Conservation (phyloP, 1,140 invertebrate genomes). For the Calliopsis andreniformis region DNA sequence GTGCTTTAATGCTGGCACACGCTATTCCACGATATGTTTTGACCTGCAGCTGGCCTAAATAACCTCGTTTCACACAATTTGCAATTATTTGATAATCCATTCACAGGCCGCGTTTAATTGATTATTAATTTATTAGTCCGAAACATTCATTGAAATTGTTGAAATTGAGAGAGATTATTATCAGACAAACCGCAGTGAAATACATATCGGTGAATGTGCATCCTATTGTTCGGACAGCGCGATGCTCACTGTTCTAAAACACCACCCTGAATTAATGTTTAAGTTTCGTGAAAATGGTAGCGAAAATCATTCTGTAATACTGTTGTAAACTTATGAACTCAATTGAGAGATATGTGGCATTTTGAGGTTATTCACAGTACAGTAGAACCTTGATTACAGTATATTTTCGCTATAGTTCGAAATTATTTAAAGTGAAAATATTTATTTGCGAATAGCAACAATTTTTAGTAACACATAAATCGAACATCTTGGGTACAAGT, state of each 20-base stretch:
- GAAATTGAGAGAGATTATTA: conserved; percentile 35
- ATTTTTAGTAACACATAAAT: too few relatives aligned
- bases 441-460: too few relatives aligned
- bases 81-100: conserved; percentile 45
- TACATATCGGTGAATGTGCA: background rate
- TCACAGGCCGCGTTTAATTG: conserved; percentile 35
- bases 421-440: too few relatives aligned
- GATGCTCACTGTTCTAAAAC: conserved; percentile 2
- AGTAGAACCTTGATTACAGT: too few relatives aligned
- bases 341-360: background rate
- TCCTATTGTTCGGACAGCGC: conserved; percentile 13
- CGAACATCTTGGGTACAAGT: too few relatives aligned
- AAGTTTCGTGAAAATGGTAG: background rate
- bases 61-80: conserved; percentile 34
- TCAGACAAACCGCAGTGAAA: background rate
- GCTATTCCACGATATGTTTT: conserved; percentile 1
- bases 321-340: background rate
- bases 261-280: conserved; percentile 17
- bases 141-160: conserved; percentile 39
- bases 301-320: background rate
- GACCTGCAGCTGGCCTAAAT: conserved; percentile 6
- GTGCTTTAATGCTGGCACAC: background rate
- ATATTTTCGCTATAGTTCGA: too few relatives aligned
- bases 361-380: background rate
- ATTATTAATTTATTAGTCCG: conserved; percentile 36